Percentiles rank a stretch among this genome's conserved stretches.
Conservation (phyloP, 2,888 invertebrate species). For the Oasisia sp. region DNA sequence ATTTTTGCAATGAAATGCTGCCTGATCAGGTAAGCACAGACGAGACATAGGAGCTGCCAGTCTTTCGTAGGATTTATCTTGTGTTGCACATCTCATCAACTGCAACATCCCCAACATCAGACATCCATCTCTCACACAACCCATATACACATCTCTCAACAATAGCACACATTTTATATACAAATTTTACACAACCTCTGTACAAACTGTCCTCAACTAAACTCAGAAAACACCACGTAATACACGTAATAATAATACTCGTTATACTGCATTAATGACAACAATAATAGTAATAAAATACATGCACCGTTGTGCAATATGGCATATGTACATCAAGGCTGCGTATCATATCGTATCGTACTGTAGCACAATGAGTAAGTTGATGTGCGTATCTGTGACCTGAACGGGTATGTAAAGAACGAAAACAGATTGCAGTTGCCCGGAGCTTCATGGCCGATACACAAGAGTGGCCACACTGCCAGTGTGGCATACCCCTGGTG, state of each 20-base stretch:
- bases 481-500: background rate
- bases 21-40: too few relatives aligned
- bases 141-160: background rate
- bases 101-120: background rate
- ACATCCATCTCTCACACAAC: slow-evolving; percentile 17
- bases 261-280: slow-evolving; percentile 4
- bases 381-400: background rate
- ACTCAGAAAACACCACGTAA: background rate
- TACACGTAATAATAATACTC: background rate
- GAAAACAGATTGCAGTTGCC: background rate
- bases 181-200: background rate
- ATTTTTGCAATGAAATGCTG: background rate
- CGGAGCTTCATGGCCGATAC: background rate
- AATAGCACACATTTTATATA: background rate
- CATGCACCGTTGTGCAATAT: background rate
- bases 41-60: background rate
- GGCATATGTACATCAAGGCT: background rate
- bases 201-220: slow-evolving; percentile 17
- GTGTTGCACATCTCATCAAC: background rate
- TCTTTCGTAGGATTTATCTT: background rate
- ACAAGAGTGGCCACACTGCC: too few relatives aligned
- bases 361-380: background rate
- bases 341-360: background rate
- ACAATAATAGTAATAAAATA: background rate
- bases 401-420: background rate